Percentiles rank a stretch among this genome's conserved stretches.
Evolutionary conservation across 2,797 vertebrate species (phyloP).

Genomic region (Dromococcyx pavoninus): DNA sequence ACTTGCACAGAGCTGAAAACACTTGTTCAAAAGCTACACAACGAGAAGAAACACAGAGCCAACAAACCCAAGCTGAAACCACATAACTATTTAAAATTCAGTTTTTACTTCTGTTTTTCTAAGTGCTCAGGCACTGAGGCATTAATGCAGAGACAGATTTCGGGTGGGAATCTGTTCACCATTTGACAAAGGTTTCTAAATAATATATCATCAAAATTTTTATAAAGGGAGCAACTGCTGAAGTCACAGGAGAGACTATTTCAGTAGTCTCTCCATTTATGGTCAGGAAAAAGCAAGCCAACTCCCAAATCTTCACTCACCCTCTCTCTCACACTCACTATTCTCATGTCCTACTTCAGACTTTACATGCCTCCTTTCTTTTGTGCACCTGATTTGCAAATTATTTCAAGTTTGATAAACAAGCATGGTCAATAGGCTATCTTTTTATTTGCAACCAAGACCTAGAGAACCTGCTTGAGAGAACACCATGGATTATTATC

Average conservation of each 20-base stretch:
- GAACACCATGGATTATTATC: not conserved
- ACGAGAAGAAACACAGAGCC: not conserved
- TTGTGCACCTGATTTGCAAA: not conserved
- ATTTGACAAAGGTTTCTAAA: not conserved
- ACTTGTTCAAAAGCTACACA: not conserved
- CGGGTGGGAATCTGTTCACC: not conserved
- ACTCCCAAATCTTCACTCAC: not conserved
- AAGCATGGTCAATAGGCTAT: not conserved
- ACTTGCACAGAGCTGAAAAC: not conserved
- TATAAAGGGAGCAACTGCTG: not conserved
- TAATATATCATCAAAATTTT: not conserved
- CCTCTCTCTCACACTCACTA: not conserved
- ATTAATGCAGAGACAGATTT: not conserved
- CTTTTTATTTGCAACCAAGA: not conserved
- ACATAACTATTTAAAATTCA: not conserved
- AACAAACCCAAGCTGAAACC: not conserved
- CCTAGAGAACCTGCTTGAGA: not conserved
- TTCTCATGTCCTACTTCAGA: not conserved
- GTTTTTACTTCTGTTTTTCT: slow-evolving; percentile 30
- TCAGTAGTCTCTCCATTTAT: not conserved
- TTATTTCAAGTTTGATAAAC: not conserved
- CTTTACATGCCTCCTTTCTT: not conserved
- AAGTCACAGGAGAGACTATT: not conserved
- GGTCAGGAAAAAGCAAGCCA: not conserved
- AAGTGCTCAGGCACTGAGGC: not conserved